phyloP scores from a whole-genome alignment of 2,113 vertebrate genomes.

The Cheirogaleus medius region DNA sequence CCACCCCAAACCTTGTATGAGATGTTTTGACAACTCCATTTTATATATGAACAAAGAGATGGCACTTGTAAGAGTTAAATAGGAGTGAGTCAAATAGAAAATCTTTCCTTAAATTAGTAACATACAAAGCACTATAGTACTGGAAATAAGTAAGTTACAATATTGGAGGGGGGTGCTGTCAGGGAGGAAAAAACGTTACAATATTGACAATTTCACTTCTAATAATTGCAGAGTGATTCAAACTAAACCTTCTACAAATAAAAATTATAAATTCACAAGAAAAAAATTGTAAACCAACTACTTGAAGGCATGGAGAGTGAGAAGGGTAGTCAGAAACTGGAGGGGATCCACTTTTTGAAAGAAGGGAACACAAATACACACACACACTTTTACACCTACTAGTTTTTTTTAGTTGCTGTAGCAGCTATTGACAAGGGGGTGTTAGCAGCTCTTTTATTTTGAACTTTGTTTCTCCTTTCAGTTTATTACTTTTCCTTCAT shows the following conservation, averaged over 20 bases:
- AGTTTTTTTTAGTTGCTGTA: background rate
- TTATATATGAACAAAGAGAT: constrained; percentile 13
- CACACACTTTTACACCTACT: too few species aligned
- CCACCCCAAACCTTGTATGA: background rate
- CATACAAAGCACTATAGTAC: background rate
- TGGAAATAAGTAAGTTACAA: background rate
- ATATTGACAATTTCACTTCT: background rate
- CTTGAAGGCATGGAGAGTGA: background rate
- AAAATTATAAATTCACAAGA: background rate
- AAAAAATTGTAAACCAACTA: background rate
- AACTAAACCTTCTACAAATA: background rate
- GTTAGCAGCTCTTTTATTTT: background rate
- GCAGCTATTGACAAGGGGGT: background rate
- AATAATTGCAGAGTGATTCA: background rate
- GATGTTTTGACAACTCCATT: constrained; percentile 22
- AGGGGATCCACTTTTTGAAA: background rate
- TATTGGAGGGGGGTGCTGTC: too few species aligned
- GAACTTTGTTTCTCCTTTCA: background rate
- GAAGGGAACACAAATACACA: too few species aligned
- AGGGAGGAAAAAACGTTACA: too few species aligned
- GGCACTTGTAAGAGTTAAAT: constrained; percentile 22
- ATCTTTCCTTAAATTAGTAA: constrained; percentile 12
- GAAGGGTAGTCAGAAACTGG: background rate
- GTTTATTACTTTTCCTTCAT: background rate
- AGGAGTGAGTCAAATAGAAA: constrained; percentile 14